Percentiles rank a stretch among this genome's conserved stretches.
phyloP scores from a whole-genome alignment of 35 echinoderm and acorn worm genomes.

The Apostichopus parvimensis region DNA sequence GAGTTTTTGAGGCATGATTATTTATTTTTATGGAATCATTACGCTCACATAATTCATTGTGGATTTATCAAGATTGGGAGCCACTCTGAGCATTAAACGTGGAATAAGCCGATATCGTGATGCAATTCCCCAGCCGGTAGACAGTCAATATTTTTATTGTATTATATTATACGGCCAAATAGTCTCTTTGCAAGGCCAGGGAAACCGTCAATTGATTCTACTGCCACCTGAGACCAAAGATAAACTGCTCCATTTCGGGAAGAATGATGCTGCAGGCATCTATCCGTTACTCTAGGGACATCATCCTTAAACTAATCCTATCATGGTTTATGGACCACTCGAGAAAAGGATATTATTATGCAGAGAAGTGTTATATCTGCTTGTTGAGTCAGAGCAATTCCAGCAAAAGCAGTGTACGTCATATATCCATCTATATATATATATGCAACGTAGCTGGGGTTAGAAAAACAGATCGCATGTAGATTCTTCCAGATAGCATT shows the following conservation, averaged over 20 bases:
- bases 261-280: slow-evolving; percentile 50
- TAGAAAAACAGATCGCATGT: not conserved
- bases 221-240: slow-evolving; percentile 50
- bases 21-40: slow-evolving; percentile 10
- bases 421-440: too few relatives aligned
- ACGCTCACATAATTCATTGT: not conserved
- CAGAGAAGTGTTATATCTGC: slow-evolving; percentile 5
- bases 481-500: not conserved
- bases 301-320: slow-evolving; percentile 45
- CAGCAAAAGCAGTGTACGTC: not conserved
- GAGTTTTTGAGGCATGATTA: not conserved
- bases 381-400: not conserved
- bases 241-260: slow-evolving; percentile 44
- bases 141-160: slow-evolving; percentile 48
- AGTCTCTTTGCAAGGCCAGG: slow-evolving; percentile 35
- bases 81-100: not conserved
- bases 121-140: slow-evolving; percentile 29
- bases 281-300: slow-evolving; percentile 1
- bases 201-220: slow-evolving; percentile 31
- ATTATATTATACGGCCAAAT: slow-evolving; percentile 47
- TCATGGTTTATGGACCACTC: slow-evolving; percentile 18
- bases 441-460: too few relatives aligned
- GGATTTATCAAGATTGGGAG: slow-evolving; percentile 22
- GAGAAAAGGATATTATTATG: not conserved
- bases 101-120: not conserved